Conservation (phyloP, 2,888 invertebrate species). For the Lamellibrachia columna region DNA sequence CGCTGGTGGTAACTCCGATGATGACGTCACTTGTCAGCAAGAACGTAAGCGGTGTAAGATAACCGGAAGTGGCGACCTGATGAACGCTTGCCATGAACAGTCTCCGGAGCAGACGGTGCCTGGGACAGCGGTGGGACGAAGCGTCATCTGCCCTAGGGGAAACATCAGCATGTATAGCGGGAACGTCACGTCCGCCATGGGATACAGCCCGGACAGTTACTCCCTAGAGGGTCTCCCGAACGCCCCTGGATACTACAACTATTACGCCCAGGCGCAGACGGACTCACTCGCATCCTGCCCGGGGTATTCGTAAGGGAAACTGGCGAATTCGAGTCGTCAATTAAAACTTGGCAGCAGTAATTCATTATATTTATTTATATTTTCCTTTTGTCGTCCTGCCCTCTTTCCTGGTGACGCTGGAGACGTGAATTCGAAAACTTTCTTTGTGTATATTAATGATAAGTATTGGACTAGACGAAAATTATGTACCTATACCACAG, state of each 20-base stretch:
- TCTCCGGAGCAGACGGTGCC: conserved; percentile 30
- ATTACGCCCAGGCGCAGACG: neutral
- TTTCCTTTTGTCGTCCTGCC: neutral
- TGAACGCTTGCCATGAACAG: neutral
- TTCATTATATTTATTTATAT: neutral
- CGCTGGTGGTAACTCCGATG: neutral
- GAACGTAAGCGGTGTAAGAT: conserved; percentile 11
- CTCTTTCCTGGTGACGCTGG: neutral
- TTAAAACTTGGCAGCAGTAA: neutral
- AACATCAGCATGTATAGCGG: conserved; percentile 17
- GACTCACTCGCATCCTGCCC: neutral
- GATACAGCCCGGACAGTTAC: neutral
- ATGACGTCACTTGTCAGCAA: conserved; percentile 8
- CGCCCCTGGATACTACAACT: neutral
- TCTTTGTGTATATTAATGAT: neutral
- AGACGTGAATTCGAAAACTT: neutral
- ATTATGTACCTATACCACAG: neutral
- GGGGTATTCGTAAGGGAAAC: neutral
- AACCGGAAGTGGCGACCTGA: neutral
- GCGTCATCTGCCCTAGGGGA: neutral
- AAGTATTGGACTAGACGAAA: neutral
- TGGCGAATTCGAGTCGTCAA: neutral
- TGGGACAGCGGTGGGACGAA: neutral
- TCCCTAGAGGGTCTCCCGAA: neutral
- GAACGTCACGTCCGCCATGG: neutral